Base-by-base conservation (phyloP, 2,797 vertebrate species). In the Poeciliopsis infans region DNA sequence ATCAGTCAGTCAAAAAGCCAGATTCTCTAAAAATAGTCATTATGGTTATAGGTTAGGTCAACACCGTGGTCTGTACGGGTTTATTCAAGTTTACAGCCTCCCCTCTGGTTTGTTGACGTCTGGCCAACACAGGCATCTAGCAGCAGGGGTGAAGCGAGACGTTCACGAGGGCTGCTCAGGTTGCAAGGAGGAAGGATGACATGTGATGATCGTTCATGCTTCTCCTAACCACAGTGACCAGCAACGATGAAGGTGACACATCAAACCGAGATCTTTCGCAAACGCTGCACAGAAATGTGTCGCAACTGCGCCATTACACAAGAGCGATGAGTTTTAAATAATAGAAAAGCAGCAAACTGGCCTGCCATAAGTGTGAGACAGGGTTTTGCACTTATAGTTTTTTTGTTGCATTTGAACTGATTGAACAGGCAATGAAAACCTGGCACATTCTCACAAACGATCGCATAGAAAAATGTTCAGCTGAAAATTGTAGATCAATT, bases 111-210 rank as follows among this genome's bases (percentile, higher is more conserved):
- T 16, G 16, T 80, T 85, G 77, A 66, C 61, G 31, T 74, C 20
- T 4, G 68, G 66, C 73, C 49, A 76, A 81, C 15, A 7, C 55
- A 47, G 80, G 80, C 74, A 33, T 74, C 71, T 18, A 73, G 25
- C 72, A 61, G 68, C 45, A 74, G 70, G 73, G 77, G 79, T 91
- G 81, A 86, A 84, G 91, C 75, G 77, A 88, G 91, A 91, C 91
- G 85, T 84, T 72, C 74, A 80, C 53, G n/a, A 59, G 66, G 49
- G 77, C 61, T 36, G 75, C 46, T 80, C 64, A 0, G 28, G 72
- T 85, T 86, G 87, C 70, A 76, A 89, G 78, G 75, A 90, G 88
- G 92, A 92, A 92, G 90, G 41, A 80, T 1, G 71, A 4, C 91
- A 92, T 91, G 91, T 93, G 92, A 93, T 78, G 72, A 77, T 15